Evolutionary conservation across 2,888 invertebrate genomes (phyloP).

Genomic region (Patella pellucida): DNA sequence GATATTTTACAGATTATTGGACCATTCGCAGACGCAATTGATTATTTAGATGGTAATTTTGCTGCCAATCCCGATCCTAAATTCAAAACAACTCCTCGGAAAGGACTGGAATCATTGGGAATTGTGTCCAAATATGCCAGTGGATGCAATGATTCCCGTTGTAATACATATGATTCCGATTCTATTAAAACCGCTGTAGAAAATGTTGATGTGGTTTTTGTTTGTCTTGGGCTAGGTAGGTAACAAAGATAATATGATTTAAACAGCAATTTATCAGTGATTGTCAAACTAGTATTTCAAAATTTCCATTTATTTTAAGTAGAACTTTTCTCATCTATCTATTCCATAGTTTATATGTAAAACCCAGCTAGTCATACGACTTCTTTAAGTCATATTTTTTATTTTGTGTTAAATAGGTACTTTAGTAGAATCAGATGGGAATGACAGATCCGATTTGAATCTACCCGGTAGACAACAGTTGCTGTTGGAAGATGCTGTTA

Average conservation of each 20-base stretch:
- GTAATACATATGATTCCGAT: constrained; percentile 46
- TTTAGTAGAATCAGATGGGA: constrained; percentile 57
- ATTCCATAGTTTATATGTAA: too few species aligned
- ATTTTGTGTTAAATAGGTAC: constrained; percentile 40
- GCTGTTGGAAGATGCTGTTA: constrained; percentile 53
- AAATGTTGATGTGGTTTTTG: constrained; percentile 54
- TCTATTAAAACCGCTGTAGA: constrained; percentile 45
- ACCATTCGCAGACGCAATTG: constrained; percentile 62
- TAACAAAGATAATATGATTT: too few species aligned
- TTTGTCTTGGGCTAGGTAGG: constrained; percentile 64
- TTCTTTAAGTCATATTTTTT: too few species aligned
- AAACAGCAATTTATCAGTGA: too few species aligned
- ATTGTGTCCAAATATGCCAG: constrained; percentile 34
- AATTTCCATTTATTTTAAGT: too few species aligned
- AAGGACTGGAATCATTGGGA: constrained; percentile 50
- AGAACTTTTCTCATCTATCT: too few species aligned
- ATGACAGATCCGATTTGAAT: constrained; percentile 54
- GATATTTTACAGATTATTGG: constrained; percentile 59
- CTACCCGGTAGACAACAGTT: constrained; percentile 59
- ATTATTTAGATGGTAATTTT: constrained; percentile 62
- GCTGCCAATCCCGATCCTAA: constrained; percentile 46
- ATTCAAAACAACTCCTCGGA: constrained; percentile 53
- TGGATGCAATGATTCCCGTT: constrained; percentile 56
- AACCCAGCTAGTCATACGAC: too few species aligned
- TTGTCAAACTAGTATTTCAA: too few species aligned